Evolutionary conservation across 2,888 invertebrate genomes (phyloP), one percentile per base, ranked within the genome.

Genomic region (Thymelicus sylvestris): DNA sequence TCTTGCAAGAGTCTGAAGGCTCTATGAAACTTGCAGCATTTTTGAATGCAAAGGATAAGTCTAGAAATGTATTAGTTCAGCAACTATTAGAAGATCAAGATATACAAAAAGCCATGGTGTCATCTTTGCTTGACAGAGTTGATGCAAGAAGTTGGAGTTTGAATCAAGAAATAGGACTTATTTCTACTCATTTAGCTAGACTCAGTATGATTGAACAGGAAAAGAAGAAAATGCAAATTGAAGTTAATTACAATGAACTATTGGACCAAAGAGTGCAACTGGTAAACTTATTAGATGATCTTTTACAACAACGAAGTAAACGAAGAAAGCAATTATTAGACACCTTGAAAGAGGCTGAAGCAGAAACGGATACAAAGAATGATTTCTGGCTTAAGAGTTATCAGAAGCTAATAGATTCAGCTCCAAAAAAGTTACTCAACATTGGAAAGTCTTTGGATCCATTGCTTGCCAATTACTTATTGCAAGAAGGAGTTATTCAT

Each of bases 361-460:
- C 77, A 76, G 91, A 94, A 76, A 92, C 89, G 72, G 89, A 91
- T 76, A 89, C 85, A 65, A 86, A 91, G 2, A 89, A 94, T 77
- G 95, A 96, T 81, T 97, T 96, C 85, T 97, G 97, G 97, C 88
- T 97, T 75, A 94, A 95, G 81, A 98, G 98, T 86, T 98, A 97
- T 86, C 98, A 98, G 86, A 95, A 96, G 76, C 88, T 98, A 59
- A 93, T 98, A 83, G 97, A 98, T 83, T 95, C 95, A 41, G 95
- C 96, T 77, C 97, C 98, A 38, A 95, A 94, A 79, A 95, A 95
- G 64, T 89, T 96, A 74, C 87, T 95, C 44, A 94, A 95, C 80
- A 92, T 95, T 67, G 94, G 95, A 73, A 95, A 94, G 74, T 92
- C 94, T 77, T 90, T 97, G 60, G 96, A 97, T 83, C 96, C 96